A percentile compares a stretch with the other conserved stretches of the same genome.
Evolutionary conservation across 2,888 invertebrate genomes (phyloP).

Genomic region (Marasmarcha lunaedactyla): DNA sequence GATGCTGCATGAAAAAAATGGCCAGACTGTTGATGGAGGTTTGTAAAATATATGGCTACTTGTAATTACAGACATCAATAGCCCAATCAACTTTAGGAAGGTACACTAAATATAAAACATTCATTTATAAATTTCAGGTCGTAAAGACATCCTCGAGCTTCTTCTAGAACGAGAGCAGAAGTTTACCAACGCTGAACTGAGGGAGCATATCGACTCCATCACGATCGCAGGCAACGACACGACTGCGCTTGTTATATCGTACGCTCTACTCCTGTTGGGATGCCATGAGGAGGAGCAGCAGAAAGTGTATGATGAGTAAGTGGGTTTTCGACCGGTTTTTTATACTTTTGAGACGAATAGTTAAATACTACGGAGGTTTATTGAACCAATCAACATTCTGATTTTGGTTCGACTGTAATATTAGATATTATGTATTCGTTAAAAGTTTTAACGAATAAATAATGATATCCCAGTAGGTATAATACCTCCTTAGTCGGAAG

Average conservation of each 20-base stretch:
- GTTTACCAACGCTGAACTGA: constrained; percentile 59
- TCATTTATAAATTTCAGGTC: constrained; percentile 21
- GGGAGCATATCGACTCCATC: constrained; percentile 70
- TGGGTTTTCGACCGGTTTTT: too few relatives aligned
- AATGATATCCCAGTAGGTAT: too few relatives aligned
- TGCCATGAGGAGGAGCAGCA: constrained; percentile 29
- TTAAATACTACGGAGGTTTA: too few relatives aligned
- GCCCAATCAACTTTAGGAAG: too few relatives aligned
- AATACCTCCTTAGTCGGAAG: too few relatives aligned
- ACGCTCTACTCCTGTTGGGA: constrained; percentile 40
- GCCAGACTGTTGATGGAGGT: constrained; percentile 1
- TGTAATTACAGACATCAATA: too few relatives aligned
- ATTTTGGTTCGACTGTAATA: too few relatives aligned
- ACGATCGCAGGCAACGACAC: constrained; percentile 68
- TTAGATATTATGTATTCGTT: too few relatives aligned
- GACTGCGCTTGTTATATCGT: constrained; percentile 48
- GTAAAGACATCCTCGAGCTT: constrained; percentile 48
- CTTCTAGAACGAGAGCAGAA: constrained; percentile 38
- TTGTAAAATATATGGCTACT: too few relatives aligned
- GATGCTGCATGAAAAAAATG: constrained; percentile 11
- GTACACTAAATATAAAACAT: too few relatives aligned
- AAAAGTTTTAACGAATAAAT: too few relatives aligned
- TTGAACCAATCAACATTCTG: too few relatives aligned
- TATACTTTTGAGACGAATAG: constrained; percentile 5
- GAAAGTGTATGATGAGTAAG: constrained; percentile 34